Evolutionary conservation across 2,888 invertebrate genomes (phyloP), one percentile per base, ranked within the genome.

Genomic region (Athalia circularis): DNA sequence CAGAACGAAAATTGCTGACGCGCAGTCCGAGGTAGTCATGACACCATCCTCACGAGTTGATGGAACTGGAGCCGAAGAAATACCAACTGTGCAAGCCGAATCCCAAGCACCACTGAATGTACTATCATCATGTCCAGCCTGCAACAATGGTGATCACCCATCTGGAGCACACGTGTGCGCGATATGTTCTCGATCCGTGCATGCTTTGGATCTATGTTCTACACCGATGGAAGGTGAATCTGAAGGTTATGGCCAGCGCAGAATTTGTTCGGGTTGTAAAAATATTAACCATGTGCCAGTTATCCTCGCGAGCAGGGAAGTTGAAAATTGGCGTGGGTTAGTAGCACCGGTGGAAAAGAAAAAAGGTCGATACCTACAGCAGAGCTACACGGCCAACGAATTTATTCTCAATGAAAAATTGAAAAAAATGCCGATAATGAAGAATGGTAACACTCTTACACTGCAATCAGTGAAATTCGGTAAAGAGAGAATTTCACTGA

Each of bases 201-300:
- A 81, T 52, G 70, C 79, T 15, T 65, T 81, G 11, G 54, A 75
- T 70, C 62, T 45, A 45, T 81, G 79, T 62, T 81, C 80, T 13
- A 29, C 65, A 45, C 15, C 80, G 13, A 15, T 80, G 13, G 57
- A 67, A 54, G 79, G 48, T 15, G 79, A 77, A 68, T 77, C 76
- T 8, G 80, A 80, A 80, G 79, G 78, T 45, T 80, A 76, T 68
- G 80, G 78, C 8, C 72, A 77, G 65, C 77, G 77, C 13, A 48
- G 80, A 6, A 77, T 81, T 65, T 81, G 80, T 67, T 15, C 43
- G 6, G 57, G 6, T 9, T 78, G 78, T 68, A 68, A 45, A 50
- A 52, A 47, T 52, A n/a, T 70, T 57, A 29, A 76, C 54, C 43
- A 47, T 52, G 43, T 29, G 47, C 75, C 65, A 75, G 52, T 74